A percentile compares a stretch with the other conserved stretches of the same genome.
phyloP scores from a whole-genome alignment of 2,888 invertebrate species.

The Imbricaverruca yamaguchii region DNA sequence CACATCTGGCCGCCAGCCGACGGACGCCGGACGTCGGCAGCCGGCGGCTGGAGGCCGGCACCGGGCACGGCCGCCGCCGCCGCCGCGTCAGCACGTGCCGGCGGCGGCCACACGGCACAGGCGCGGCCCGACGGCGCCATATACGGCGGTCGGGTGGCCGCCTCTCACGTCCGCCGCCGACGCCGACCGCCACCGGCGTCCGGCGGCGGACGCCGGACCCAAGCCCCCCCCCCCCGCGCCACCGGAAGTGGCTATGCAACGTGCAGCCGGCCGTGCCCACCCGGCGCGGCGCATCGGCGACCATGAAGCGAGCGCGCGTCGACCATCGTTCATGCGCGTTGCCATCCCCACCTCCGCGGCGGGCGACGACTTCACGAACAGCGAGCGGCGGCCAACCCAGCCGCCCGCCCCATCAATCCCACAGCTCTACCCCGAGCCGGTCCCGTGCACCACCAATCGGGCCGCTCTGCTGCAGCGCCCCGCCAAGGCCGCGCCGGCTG shows the following conservation, averaged over 20 bases:
- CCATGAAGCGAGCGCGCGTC: too few species aligned
- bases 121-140: not conserved
- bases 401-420: not conserved
- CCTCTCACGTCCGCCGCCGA: not conserved
- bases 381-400: not conserved
- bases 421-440: not conserved
- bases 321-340: too few species aligned
- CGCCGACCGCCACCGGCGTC: not conserved
- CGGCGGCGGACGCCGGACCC: not conserved
- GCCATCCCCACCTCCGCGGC: too few species aligned
- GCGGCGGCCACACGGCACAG: not conserved
- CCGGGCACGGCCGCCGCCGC: not conserved
- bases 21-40: not conserved
- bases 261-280: not conserved
- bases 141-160: not conserved
- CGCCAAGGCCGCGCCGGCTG: too few species aligned
- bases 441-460: not conserved
- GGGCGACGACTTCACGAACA: too few species aligned
- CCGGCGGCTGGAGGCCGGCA: too few species aligned
- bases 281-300: not conserved
- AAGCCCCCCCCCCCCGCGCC: not conserved
- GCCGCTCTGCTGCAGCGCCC: too few species aligned
- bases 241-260: not conserved
- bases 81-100: not conserved
- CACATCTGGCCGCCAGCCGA: not conserved